Conservation (phyloP, 2,888 invertebrate genomes). For the Nemapogon koenigi region DNA sequence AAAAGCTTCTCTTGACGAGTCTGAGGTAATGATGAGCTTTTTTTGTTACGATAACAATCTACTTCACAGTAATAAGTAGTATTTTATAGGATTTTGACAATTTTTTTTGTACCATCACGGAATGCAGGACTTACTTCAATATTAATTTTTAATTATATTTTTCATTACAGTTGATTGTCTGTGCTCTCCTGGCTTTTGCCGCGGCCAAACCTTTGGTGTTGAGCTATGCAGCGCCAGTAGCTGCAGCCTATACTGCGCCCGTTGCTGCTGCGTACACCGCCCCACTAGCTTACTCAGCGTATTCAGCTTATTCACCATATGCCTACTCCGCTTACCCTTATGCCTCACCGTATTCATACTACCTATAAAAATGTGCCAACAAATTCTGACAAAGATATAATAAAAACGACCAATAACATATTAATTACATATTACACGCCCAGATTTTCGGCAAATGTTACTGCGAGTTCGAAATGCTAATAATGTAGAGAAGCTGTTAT, state of each 20-base stretch:
- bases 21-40: no score
- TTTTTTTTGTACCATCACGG: no score
- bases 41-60: no score
- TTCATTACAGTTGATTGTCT: constrained; percentile 34
- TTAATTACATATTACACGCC: no score
- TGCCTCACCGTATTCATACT: constrained; percentile 9
- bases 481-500: no score
- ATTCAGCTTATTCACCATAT: constrained; percentile 40
- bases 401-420: no score
- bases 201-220: constrained; percentile 43
- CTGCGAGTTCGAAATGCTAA: no score
- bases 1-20: no score
- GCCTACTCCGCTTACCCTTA: constrained; percentile 42
- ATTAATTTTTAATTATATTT: background rate
- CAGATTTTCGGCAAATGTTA: no score
- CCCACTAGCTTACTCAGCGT: constrained; percentile 34
- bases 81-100: no score
- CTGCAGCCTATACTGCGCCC: constrained; percentile 31
- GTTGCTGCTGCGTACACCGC: constrained; percentile 31
- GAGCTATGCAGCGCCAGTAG: constrained; percentile 23
- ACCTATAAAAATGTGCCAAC: background rate
- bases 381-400: no score
- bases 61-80: no score
- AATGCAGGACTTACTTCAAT: background rate
- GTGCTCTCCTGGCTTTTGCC: constrained; percentile 37